These are phyloP conservation scores for Papilio gigon DNA, from an alignment of 2,888 invertebrate species.

Conservation along the genomic window DNA sequence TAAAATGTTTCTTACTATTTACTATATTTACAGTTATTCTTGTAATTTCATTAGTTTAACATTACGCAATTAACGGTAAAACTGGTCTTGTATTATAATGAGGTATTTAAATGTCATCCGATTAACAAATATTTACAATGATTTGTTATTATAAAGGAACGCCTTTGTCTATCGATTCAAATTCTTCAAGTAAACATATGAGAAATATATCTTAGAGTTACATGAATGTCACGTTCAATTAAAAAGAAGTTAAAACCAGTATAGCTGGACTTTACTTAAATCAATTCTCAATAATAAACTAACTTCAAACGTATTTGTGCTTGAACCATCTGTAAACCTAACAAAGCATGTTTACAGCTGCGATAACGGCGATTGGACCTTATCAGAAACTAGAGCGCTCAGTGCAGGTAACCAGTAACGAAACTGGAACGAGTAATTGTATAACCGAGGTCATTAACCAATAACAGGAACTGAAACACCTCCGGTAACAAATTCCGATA, in stretches of 20 bases:
- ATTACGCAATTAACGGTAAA: slow-evolving; percentile 21
- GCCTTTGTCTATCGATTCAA: neutral
- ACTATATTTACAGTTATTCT: slow-evolving; percentile 12
- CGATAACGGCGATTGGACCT: slow-evolving; percentile 26
- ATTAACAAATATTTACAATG: neutral
- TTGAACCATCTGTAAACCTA: neutral
- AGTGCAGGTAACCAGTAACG: slow-evolving; percentile 8
- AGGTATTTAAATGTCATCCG: neutral
- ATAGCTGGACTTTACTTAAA: too few species aligned
- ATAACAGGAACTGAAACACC: slow-evolving; percentile 37
- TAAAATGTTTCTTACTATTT: slow-evolving; percentile 30
- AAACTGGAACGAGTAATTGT: slow-evolving; percentile 39
- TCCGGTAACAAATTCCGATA: slow-evolving; percentile 38
- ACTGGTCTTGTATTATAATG: slow-evolving; percentile 1
- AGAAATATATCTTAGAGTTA: neutral
- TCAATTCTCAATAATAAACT: neutral
- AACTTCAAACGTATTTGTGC: too few species aligned
- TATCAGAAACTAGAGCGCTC: slow-evolving; percentile 31
- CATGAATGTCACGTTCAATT: too few species aligned
- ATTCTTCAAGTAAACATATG: neutral
- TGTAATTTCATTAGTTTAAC: slow-evolving; percentile 4
- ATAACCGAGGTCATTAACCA: slow-evolving; percentile 40
- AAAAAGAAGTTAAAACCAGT: too few species aligned
- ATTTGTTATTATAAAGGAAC: neutral
- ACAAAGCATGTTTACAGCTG: slow-evolving; percentile 17